Percentiles rank a stretch among this genome's conserved stretches.
Conservation (phyloP, 1,140 invertebrate genomes). For the Eciton burchellii region DNA sequence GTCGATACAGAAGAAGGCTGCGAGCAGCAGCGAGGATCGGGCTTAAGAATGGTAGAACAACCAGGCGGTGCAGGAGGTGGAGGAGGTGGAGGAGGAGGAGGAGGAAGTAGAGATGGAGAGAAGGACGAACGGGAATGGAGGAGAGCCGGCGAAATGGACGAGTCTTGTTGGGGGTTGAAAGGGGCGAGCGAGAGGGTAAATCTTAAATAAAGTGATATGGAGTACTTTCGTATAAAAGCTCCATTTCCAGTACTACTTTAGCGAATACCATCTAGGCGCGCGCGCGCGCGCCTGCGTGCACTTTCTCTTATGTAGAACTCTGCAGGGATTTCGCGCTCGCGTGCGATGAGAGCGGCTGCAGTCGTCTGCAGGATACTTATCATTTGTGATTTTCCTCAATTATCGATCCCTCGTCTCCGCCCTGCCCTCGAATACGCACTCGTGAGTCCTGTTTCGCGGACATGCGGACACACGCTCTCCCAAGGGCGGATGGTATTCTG, state of each 20-base stretch:
- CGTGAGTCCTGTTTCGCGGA: not conserved
- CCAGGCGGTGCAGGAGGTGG: constrained; percentile 58
- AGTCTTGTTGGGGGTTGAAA: constrained; percentile 86
- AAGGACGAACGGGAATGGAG: constrained; percentile 35
- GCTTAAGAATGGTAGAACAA: constrained; percentile 73
- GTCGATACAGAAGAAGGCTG: constrained; percentile 76
- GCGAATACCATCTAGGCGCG: constrained; percentile 77
- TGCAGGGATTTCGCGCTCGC: constrained; percentile 72
- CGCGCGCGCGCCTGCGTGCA: constrained; percentile 39
- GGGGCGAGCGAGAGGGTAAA: constrained; percentile 85
- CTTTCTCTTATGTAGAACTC: constrained; percentile 64
- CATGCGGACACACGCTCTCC: not conserved
- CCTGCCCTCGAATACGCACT: too few relatives aligned
- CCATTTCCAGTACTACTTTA: constrained; percentile 84
- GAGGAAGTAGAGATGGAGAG: constrained; percentile 29
- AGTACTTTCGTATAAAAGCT: constrained; percentile 86
- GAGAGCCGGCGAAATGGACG: constrained; percentile 84
- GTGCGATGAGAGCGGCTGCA: constrained; percentile 57
- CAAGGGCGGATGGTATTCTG: not conserved
- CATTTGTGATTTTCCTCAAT: constrained; percentile 51
- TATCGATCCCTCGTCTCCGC: constrained; percentile 27
- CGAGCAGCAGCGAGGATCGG: constrained; percentile 74
- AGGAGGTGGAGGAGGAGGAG: constrained; percentile 54
- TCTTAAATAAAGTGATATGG: constrained; percentile 87
- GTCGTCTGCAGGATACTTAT: constrained; percentile 32